Conservation (phyloP, 2,888 invertebrate genomes). For the Cactoblastis cactorum region DNA sequence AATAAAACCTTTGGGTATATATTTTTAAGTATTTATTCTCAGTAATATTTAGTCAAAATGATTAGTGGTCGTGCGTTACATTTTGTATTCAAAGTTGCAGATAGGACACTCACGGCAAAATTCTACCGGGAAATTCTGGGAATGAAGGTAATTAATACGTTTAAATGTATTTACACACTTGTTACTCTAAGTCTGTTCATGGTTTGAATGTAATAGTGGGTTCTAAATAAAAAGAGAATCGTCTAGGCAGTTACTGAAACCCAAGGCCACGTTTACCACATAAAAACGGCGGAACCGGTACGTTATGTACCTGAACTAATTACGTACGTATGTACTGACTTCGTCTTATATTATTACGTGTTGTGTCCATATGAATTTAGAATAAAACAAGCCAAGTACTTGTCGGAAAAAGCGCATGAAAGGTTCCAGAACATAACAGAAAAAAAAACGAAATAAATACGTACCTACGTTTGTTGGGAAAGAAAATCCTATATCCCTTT, state of each 20-base stretch:
- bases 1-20: neutral
- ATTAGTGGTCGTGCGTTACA: slow-evolving; percentile 91
- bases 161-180: neutral
- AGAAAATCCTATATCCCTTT: no score
- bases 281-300: neutral
- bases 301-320: slow-evolving; percentile 4
- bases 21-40: slow-evolving; percentile 12
- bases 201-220: neutral
- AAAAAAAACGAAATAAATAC: no score
- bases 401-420: no score
- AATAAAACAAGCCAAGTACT: no score
- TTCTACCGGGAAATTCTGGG: slow-evolving; percentile 95
- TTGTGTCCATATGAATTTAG: no score
- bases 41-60: slow-evolving; percentile 48
- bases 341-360: neutral
- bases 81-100: slow-evolving; percentile 97
- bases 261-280: slow-evolving; percentile 9
- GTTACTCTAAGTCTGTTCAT: neutral
- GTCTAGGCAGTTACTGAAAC: neutral
- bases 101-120: slow-evolving; percentile 89
- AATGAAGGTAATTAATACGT: slow-evolving; percentile 90
- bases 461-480: no score
- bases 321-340: neutral
- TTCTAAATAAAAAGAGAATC: no score
- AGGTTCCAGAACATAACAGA: no score